A percentile compares a stretch with the other conserved stretches of the same genome.
phyloP scores from a whole-genome alignment of 2,888 invertebrate genomes.

The Orthonevra nobilis region DNA sequence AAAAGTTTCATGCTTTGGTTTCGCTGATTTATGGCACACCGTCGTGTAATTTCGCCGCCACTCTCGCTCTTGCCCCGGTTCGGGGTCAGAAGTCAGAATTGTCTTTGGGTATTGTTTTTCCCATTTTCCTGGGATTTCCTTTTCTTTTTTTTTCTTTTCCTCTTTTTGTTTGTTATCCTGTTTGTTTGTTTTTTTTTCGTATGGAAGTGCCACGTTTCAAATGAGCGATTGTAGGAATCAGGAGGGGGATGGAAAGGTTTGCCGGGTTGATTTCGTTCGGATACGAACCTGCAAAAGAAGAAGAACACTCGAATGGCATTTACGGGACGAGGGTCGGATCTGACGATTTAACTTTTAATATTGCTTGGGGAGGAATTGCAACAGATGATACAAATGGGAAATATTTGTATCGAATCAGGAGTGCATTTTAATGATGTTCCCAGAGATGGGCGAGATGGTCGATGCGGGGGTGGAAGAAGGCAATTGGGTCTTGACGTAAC shows the following conservation, averaged over 20 bases:
- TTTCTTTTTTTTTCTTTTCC: conserved; percentile 6
- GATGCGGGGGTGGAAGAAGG: too few species aligned
- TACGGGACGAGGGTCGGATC: conserved; percentile 5
- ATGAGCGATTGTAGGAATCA: background rate
- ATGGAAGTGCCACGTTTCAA: conserved; percentile 21
- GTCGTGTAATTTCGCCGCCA: conserved; percentile 64
- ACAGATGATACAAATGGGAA: conserved; percentile 71
- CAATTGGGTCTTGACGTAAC: conserved; percentile 11
- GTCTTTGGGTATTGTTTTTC: conserved; percentile 65
- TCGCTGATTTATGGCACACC: conserved; percentile 72
- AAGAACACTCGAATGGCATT: conserved; percentile 36
- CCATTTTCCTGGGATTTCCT: conserved; percentile 30
- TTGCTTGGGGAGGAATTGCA: conserved; percentile 68
- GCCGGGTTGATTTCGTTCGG: too few species aligned
- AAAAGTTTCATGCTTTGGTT: conserved; percentile 72
- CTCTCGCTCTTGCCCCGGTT: too few species aligned
- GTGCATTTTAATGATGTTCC: conserved; percentile 64
- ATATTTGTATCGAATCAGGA: conserved; percentile 62
- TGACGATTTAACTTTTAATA: conserved; percentile 68
- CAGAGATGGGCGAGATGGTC: conserved; percentile 1
- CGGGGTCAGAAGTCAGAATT: conserved; percentile 66
- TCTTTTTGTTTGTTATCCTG: conserved; percentile 2
- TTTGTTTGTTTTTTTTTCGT: conserved; percentile 9
- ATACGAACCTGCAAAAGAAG: too few species aligned
- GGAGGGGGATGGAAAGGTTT: too few species aligned